Conservation (phyloP, 2,888 invertebrate species). For the Drepanosiphum platanoidis region DNA sequence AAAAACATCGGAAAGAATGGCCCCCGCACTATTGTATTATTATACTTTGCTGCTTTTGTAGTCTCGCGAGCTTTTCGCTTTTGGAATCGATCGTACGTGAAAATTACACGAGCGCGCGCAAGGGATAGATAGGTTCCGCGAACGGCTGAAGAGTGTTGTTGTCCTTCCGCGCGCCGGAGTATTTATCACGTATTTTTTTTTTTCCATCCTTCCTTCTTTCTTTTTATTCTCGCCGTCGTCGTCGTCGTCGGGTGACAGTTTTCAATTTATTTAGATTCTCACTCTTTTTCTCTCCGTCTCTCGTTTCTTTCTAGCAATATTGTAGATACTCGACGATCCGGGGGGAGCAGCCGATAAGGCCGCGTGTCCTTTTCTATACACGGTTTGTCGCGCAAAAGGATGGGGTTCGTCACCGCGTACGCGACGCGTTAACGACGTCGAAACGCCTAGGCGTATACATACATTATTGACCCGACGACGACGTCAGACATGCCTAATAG, state of each 20-base stretch:
- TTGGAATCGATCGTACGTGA: neutral
- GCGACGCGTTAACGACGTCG: neutral
- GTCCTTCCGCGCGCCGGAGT: neutral
- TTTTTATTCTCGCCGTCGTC: no score
- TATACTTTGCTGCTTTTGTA: no score
- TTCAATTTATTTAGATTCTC: neutral
- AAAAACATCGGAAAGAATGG: no score
- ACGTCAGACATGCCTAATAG: neutral
- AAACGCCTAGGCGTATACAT: neutral
- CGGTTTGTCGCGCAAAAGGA: neutral
- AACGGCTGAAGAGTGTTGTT: neutral
- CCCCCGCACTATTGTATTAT: neutral
- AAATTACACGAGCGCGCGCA: neutral
- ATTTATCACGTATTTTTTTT: neutral
- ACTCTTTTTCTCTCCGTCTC: neutral
- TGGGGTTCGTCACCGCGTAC: neutral
- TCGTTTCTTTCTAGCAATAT: no score
- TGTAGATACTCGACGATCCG: neutral
- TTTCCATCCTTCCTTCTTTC: neutral
- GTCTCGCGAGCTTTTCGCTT: neutral
- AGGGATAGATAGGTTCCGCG: neutral
- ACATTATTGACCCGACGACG: no score
- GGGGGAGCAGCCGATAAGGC: neutral
- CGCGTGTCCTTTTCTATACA: neutral
- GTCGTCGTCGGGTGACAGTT: conserved; percentile 1